phyloP scores from a whole-genome alignment of 2,113 vertebrate genomes.

The Epinephelus moara region DNA sequence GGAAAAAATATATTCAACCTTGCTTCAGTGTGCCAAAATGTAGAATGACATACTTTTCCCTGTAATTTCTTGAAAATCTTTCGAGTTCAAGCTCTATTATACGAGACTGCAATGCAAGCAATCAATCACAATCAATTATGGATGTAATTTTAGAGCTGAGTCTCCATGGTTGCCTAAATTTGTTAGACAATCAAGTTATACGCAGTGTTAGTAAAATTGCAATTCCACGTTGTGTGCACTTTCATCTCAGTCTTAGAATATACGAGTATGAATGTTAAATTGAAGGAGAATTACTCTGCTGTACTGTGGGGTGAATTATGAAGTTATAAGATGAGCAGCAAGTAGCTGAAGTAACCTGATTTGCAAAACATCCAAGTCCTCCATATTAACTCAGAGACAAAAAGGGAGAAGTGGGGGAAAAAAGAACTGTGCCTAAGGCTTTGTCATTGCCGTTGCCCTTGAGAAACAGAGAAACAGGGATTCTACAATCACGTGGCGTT shows the following conservation, averaged over 20 bases:
- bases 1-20: neutral
- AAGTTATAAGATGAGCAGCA: conserved; percentile 34
- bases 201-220: neutral
- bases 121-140: neutral
- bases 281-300: conserved; percentile 10
- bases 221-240: neutral
- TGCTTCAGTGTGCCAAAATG: neutral
- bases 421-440: conserved; percentile 34
- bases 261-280: conserved; percentile 9
- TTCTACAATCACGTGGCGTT: conserved; percentile 47
- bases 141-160: neutral
- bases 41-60: neutral
- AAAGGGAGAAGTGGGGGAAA: conserved; percentile 9
- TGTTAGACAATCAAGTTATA: neutral
- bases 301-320: conserved; percentile 12
- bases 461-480: conserved; percentile 51
- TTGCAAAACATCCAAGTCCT: conserved; percentile 46
- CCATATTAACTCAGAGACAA: conserved; percentile 43
- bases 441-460: conserved; percentile 70
- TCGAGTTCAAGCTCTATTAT: neutral
- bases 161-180: neutral
- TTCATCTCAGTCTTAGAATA: conserved; percentile 7
- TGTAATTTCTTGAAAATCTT: neutral
- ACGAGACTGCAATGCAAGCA: neutral
- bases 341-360: conserved; percentile 37